phyloP scores from a whole-genome alignment of 2,888 invertebrate genomes.

The Dynastes grantii region DNA sequence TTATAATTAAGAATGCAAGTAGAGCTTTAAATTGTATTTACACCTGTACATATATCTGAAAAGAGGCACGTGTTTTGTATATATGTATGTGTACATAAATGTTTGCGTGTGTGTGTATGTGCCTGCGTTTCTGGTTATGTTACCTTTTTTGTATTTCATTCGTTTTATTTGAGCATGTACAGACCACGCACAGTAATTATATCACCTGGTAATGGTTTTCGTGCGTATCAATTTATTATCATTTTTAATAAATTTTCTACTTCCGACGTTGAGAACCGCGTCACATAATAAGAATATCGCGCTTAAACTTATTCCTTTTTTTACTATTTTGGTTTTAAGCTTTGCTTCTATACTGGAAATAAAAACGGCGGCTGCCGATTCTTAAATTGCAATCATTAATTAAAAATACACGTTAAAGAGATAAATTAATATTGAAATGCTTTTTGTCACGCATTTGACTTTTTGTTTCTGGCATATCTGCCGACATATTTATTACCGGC shows the following conservation, averaged over 20 bases:
- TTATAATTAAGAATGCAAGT: slow-evolving; percentile 42
- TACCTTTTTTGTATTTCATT: slow-evolving; percentile 31
- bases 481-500: slow-evolving; percentile 30
- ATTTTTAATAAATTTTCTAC: slow-evolving; percentile 49
- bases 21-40: slow-evolving; percentile 43
- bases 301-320: background rate
- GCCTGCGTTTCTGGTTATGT: slow-evolving; percentile 30
- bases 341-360: background rate
- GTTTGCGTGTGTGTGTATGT: slow-evolving; percentile 1
- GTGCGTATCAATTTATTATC: slow-evolving; percentile 48
- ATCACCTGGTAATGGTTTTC: slow-evolving; percentile 50
- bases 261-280: slow-evolving; percentile 36
- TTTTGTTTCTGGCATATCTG: slow-evolving; percentile 13
- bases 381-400: slow-evolving; percentile 48
- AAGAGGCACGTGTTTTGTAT: slow-evolving; percentile 36
- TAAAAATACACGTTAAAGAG: slow-evolving; percentile 38
- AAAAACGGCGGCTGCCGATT: slow-evolving; percentile 7
- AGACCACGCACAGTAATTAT: slow-evolving; percentile 39
- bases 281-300: background rate
- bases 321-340: background rate
- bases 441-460: slow-evolving; percentile 47
- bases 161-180: slow-evolving; percentile 25
- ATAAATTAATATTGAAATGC: slow-evolving; percentile 49
- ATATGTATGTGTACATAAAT: background rate
- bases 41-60: slow-evolving; percentile 40